Base-by-base conservation (phyloP, 2,797 vertebrate genomes). In the Smutsia temminckii region DNA sequence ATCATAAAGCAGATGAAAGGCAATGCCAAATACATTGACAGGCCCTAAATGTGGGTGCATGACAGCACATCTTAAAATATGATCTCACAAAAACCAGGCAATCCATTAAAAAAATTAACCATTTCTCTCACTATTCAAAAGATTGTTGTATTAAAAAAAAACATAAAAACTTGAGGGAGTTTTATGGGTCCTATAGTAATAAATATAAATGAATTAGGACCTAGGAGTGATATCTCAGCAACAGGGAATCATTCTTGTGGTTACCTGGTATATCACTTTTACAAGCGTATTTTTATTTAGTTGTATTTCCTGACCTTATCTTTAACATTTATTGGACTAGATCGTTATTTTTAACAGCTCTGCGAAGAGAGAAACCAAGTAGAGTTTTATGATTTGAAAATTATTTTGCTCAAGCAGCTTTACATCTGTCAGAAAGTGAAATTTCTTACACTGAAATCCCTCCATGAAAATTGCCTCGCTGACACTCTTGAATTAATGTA, bases 271-370 rank as follows among this genome's bases (percentile, higher is more conserved):
- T 87, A 93, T 96, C 86, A 94, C 61, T 95, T 96, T 95, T 94
- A 95, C 11, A 93, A 93, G 59, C 66, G 16, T 81, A 83, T 84
- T 96, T 97, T 95, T 86, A 92, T 91, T 95, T 91, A 81, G 64
- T 66, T 96, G 42, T 55, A 64, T 85, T 95, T 93, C 46, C 72
- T 90, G 89, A 13, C 46, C 77, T 95, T 90, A 93, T 95, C n/a
- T 96, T 75, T 86, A 89, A 85, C 92, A 92, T 96, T 95, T 94
- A 79, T 79, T 94, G 49, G 16, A 42, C 14, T 83, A 91, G 63
- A 95, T 95, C 85, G 91, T 95, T 92, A 95, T 79, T 97, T 96
- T 95, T 95, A 96, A 85, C 42, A 94, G 57, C 46, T 95, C 89
- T 94, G 25, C 27, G 94, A 90, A 96, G 77, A 94, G 42, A 89